phyloP scores from a whole-genome alignment of 2,113 vertebrate species.

The Aldabrachelys gigantea region DNA sequence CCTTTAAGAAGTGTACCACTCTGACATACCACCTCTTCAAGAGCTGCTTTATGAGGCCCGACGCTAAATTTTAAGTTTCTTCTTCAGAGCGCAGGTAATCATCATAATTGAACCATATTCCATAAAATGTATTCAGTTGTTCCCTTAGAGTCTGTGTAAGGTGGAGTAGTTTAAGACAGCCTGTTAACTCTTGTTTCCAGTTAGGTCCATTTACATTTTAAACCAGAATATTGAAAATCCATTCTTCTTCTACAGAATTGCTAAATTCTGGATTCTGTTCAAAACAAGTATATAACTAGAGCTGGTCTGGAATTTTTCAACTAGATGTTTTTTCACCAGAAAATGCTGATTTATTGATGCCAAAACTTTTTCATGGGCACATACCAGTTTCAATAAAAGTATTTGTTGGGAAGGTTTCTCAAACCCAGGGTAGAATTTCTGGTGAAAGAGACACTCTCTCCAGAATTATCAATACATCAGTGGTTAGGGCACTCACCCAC shows the following conservation, averaged over 20 bases:
- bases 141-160: not conserved
- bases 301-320: not conserved
- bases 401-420: not conserved
- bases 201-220: constrained; percentile 31
- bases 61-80: not conserved
- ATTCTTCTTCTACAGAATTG: not conserved
- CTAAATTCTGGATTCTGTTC: not conserved
- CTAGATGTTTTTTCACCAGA: not conserved
- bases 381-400: not conserved
- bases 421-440: not conserved
- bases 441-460: not conserved
- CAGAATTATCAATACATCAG: not conserved
- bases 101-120: constrained; percentile 10
- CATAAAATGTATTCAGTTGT: constrained; percentile 11
- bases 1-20: not conserved
- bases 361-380: not conserved
- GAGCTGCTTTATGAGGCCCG: constrained; percentile 25
- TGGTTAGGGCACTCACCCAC: not conserved
- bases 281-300: not conserved
- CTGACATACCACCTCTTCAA: not conserved
- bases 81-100: constrained; percentile 44
- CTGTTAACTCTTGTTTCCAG: constrained; percentile 43
- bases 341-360: not conserved
- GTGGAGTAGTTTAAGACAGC: constrained; percentile 16
- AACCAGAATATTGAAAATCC: constrained; percentile 29